Evolutionary conservation across 2,888 invertebrate species (phyloP).

Genomic region (Ceramica pisi): DNA sequence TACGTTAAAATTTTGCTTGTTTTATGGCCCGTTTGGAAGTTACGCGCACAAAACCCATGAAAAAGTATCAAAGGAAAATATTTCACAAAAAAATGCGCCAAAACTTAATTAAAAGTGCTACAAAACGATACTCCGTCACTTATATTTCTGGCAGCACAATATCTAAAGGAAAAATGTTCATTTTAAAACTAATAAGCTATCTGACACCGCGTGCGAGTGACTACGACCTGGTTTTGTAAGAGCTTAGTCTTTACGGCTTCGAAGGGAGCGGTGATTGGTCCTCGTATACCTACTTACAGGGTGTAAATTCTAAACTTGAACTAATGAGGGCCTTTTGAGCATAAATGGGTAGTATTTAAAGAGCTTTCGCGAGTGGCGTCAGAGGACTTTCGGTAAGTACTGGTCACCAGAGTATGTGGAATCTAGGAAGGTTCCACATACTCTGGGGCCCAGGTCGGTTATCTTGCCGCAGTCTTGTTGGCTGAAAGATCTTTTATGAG

Average conservation of each 20-base stretch:
- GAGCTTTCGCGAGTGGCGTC: not conserved
- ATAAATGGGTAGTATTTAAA: not conserved
- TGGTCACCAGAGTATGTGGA: no score
- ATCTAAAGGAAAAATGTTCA: conserved; percentile 48
- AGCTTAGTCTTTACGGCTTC: conserved; percentile 38
- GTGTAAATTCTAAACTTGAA: conserved; percentile 25
- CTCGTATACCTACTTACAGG: not conserved
- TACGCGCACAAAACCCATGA: not conserved
- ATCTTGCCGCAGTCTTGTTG: not conserved
- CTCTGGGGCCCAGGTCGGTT: no score
- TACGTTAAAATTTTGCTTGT: not conserved
- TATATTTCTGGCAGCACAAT: conserved; percentile 17
- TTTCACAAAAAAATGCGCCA: not conserved
- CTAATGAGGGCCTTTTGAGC: conserved; percentile 19
- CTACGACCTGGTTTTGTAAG: conserved; percentile 44
- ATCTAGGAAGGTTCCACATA: not conserved
- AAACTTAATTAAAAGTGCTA: conserved; percentile 22
- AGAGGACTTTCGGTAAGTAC: not conserved
- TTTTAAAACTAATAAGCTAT: conserved; percentile 61
- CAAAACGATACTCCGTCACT: conserved; percentile 23
- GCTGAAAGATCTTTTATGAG: no score
- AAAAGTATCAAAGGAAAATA: not conserved
- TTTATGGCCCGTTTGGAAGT: not conserved
- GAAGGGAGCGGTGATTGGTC: conserved; percentile 35
- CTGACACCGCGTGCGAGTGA: conserved; percentile 53